Base-by-base conservation (phyloP, 2,113 vertebrate species). In the Heteronetta atricapilla region DNA sequence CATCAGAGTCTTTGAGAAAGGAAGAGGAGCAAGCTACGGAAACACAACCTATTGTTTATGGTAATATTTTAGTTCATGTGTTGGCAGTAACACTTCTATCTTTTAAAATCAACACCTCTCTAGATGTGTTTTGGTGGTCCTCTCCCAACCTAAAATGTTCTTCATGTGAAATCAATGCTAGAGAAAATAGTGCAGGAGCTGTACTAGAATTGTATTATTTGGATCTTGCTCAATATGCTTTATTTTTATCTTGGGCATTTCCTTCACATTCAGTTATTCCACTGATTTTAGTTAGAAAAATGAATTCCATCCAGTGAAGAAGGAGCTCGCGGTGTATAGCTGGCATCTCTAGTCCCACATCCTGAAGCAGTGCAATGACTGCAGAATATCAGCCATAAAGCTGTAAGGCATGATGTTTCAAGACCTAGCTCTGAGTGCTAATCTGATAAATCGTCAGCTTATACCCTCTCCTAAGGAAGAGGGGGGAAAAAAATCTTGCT, bases 11-110 rank as follows among this genome's bases (percentile, higher is more conserved):
- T 12, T 92, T 99, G 97, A 99, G 99, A 98, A 99, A 99, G 99
- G 99, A 99, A 93, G 99, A 99, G 97, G 99, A 99, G 95, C 99
- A 99, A 97, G 99, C 99, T 66, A 99, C 99, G 42, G 99, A 99
- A 98, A 99, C 99, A 28, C 99, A 99, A 95, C 99, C 99, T 73
- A 99, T 99, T 46, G 99, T 99, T 98, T 99, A 99, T 96, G 99
- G 99, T 99, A 99, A 96, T 75, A 31, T 15, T 79, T 75, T 60
- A 36, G 75, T 40, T 92, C 56, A 0, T 52, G n/a, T 90, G 66
- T 79, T 79, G 26, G 78, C 59, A 69, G 18, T 79, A 74, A 50
- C 42, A 5, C 11, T 8, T 9, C 19, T 66, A n/a, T n/a, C 29
- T 70, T 84, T 29, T 64, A 48, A 48, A 68, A 87, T 48, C 62